Evolutionary conservation across 1,140 invertebrate genomes (phyloP).

Genomic region (Apocrypta bakeri): DNA sequence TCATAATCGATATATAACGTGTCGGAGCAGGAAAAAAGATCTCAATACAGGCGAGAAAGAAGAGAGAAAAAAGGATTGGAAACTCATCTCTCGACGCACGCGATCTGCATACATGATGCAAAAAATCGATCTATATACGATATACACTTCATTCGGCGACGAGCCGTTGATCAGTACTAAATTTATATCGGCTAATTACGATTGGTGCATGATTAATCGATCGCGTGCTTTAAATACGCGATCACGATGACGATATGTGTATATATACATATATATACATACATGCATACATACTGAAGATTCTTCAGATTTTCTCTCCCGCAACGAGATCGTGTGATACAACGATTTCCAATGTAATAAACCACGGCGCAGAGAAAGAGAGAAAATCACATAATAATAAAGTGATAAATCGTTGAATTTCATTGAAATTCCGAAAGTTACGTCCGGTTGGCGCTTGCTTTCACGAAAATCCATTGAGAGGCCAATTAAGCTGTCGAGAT

Average conservation of each 20-base stretch:
- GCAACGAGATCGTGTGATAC: too few relatives aligned
- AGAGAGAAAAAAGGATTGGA: neutral
- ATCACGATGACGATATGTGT: neutral
- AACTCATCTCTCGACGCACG: neutral
- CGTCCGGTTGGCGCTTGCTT: conserved; percentile 26
- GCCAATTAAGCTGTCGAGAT: conserved; percentile 43
- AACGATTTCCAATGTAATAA: too few relatives aligned
- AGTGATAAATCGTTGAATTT: neutral
- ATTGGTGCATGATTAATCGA: conserved; percentile 57
- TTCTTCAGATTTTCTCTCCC: too few relatives aligned
- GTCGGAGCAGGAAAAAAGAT: neutral
- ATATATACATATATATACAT: too few relatives aligned
- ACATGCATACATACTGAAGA: too few relatives aligned
- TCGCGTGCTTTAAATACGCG: conserved; percentile 13
- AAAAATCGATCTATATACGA: neutral
- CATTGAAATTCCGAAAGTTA: conserved; percentile 36
- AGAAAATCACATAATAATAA: neutral
- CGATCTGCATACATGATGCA: conserved; percentile 8
- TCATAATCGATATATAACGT: neutral
- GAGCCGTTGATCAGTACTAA: conserved; percentile 56
- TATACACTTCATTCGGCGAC: neutral
- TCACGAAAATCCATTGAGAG: conserved; percentile 43
- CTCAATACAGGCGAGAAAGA: neutral
- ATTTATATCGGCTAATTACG: conserved; percentile 67
- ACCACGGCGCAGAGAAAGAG: neutral